Percentiles rank a stretch among this genome's conserved stretches.
These are phyloP conservation scores for Zaprionus lachaisei DNA, from an alignment of 1,140 invertebrate species.

Conservation along the genomic window DNA sequence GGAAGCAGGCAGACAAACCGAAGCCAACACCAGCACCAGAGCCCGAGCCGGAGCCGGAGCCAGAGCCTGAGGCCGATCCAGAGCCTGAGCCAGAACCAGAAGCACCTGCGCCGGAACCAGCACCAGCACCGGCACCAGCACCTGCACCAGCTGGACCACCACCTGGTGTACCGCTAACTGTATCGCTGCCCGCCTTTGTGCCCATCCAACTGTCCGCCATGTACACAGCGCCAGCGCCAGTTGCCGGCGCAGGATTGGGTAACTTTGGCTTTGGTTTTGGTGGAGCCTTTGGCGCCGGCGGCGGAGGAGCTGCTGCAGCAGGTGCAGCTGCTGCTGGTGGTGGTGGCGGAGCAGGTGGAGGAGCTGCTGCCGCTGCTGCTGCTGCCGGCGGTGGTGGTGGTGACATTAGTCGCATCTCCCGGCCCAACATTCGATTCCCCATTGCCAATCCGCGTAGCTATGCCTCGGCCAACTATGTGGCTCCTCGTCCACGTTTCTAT, in stretches of 20 bases:
- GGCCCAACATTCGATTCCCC: slow-evolving; percentile 62
- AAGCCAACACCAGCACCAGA: slow-evolving; percentile 55
- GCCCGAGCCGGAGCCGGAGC: slow-evolving; percentile 53
- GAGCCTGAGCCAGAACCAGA: slow-evolving; percentile 53
- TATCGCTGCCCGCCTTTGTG: slow-evolving; percentile 78
- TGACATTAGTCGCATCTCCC: slow-evolving; percentile 23
- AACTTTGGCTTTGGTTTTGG: slow-evolving; percentile 44
- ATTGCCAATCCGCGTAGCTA: slow-evolving; percentile 68
- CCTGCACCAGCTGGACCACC: slow-evolving; percentile 62
- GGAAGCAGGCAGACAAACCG: slow-evolving; percentile 58
- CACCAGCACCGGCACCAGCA: slow-evolving; percentile 40
- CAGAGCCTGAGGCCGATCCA: slow-evolving; percentile 41
- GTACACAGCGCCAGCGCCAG: slow-evolving; percentile 67
- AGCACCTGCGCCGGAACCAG: slow-evolving; percentile 56
- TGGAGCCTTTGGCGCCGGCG: neutral
- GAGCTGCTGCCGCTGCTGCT: neutral
- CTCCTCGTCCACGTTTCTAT: slow-evolving; percentile 67
- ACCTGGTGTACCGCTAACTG: slow-evolving; percentile 72
- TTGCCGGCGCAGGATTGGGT: slow-evolving; percentile 48
- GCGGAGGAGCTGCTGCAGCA: slow-evolving; percentile 26
- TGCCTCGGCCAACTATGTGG: slow-evolving; percentile 73
- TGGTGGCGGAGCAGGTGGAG: slow-evolving; percentile 4
- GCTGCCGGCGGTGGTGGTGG: slow-evolving; percentile 32
- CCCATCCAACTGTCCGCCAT: slow-evolving; percentile 81
- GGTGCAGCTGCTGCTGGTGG: slow-evolving; percentile 31